Evolutionary conservation across 2,888 invertebrate species (phyloP), one percentile per base, ranked within the genome.

Genomic region (Pteria penguin): DNA sequence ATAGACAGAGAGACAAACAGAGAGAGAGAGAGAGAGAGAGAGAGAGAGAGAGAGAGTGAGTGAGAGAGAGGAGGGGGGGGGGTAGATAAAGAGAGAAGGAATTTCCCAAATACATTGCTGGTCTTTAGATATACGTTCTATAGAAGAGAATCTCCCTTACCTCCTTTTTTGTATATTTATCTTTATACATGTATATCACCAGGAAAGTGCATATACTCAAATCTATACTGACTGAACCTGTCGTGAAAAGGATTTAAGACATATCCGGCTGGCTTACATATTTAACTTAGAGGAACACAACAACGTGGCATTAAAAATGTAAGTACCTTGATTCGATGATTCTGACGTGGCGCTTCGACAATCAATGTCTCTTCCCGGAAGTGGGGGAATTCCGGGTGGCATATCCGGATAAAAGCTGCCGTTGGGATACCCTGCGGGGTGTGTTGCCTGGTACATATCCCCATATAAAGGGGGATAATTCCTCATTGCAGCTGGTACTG

Each of bases 341-440:
- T 89, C 89, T 18, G 87, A 86, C 33, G 84, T 87, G 0, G 84
- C 86, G 71, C 86, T 86, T 63, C 87, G 80, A 75, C 89, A 89
- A 68, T 87, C 87, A 61, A 88, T 83, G n/a, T 89, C 89, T 62
- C 89, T 65, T 4, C 88, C 88, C 0, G 88, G 85, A 70, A 89
- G 82, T 14, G 88, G 87, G 29, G 88, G 88, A 45, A 88, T 82
- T 45, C 88, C 88, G n/a, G 87, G 84, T 2, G 87, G 78, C 85
- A 89, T 88, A 72, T 89, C 89, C 33, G 88, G 84, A 78, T 88
- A 89, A 80, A 88, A 88, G 62, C 87, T 86, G n/a, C 89, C 87
- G 76, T 88, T 88, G 31, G 88, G 80, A 70, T 89, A 89, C 54
- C 87, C 84, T 24, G 88, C 82, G 11, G 87, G 83, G 73, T 89